phyloP scores from a whole-genome alignment of 2,113 vertebrate genomes.

The Takifugu flavidus region DNA sequence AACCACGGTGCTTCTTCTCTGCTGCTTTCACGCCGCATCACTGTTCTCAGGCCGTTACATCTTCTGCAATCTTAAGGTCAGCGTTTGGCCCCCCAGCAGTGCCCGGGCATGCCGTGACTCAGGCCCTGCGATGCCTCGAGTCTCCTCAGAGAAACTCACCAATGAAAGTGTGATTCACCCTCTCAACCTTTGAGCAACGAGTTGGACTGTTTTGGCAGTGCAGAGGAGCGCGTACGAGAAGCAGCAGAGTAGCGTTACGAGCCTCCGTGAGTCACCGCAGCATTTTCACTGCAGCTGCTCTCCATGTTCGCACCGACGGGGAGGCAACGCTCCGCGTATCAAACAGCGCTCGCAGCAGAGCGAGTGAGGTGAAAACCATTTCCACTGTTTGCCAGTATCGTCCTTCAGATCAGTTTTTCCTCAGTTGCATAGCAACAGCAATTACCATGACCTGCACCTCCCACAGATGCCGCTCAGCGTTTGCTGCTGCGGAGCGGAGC shows the following conservation, averaged over 20 bases:
- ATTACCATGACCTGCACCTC: conserved; percentile 8
- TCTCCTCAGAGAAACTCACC: conserved; percentile 19
- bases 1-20: conserved; percentile 5
- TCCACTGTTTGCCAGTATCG: conserved; percentile 23
- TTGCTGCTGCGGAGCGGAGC: background rate
- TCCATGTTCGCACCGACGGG: conserved; percentile 2
- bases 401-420: conserved; percentile 41
- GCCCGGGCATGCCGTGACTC: conserved; percentile 39
- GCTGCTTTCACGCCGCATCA: conserved; percentile 31
- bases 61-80: conserved; percentile 24
- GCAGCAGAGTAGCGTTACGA: conserved; percentile 17
- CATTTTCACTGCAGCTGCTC: conserved; percentile 19
- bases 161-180: conserved; percentile 36
- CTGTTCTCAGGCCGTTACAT: conserved; percentile 22
- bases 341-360: conserved; percentile 5
- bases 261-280: conserved; percentile 51
- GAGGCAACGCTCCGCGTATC: conserved; percentile 9
- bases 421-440: conserved; percentile 54
- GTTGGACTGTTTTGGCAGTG: conserved; percentile 4
- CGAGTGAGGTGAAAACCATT: conserved; percentile 25
- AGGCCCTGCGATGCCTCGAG: conserved; percentile 14
- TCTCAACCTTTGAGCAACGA: conserved; percentile 4
- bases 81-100: conserved; percentile 18
- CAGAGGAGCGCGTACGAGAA: conserved; percentile 11
- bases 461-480: conserved; percentile 9